Evolutionary conservation across 2,113 vertebrate genomes (phyloP), one percentile per base, ranked within the genome.

Genomic region (Ptyas mucosa): DNA sequence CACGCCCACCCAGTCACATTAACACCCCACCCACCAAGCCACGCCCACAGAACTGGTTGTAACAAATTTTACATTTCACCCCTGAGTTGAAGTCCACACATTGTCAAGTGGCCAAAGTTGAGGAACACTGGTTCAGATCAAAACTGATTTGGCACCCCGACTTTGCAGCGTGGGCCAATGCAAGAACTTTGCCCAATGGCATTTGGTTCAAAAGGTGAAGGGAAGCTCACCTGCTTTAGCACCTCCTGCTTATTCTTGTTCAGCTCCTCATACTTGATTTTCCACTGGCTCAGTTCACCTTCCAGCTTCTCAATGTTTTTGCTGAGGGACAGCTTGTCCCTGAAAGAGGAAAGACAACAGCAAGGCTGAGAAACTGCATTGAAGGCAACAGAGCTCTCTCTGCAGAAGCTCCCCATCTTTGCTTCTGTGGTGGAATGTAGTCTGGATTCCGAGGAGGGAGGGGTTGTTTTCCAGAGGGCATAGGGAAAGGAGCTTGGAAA

Each of bases 251-350:
- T 99, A 97, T 95, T 99, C 96, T 99, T 99, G 97, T 96, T 99
- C 94, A 99, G 98, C 94, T 99, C 99, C 94, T 99, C 99, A 0
- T 99, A 99, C 96, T 99, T 99, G 92, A 99, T 97, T 96, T 99
- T 99, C 99, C 99, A 99, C 93, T 99, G 99, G 96, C 97, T 98
- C 93, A 99, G 98, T 69, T 99, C 99, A 0, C 97, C 97, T 97
- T 99, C 99, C 96, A 99, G 98, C 95, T 99, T 99, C 97, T 99
- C 99, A 0, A 99, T 99, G 97, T 92, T 99, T 96, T 98, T 99
- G 96, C 98, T 98, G 93, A 99, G 98, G 0, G 98, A 97, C 85
- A 98, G 97, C 94, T 99, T 99, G 97, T 99, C 99, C 96, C 99
- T 99, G 96, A 55, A 15, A n/a, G 95, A 93, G 94, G 34, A 11